Percentiles rank a stretch among this genome's conserved stretches.
These are phyloP conservation scores for Strix uralensis DNA, from an alignment of 2,113 vertebrate genomes.

Conservation along the genomic window DNA sequence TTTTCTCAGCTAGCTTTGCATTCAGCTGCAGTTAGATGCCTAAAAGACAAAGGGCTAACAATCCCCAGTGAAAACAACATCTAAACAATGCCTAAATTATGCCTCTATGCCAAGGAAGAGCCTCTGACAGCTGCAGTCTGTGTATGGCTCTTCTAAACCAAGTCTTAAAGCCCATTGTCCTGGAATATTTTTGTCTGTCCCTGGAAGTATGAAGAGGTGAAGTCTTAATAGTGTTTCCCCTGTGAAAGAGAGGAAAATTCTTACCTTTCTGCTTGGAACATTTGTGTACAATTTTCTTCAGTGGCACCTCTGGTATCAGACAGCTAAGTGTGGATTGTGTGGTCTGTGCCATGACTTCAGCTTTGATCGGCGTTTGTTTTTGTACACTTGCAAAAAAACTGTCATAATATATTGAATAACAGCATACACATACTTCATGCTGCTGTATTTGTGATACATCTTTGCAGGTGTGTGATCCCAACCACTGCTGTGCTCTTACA, in stretches of 20 bases:
- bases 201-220: background rate
- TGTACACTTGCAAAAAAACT: background rate
- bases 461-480: background rate
- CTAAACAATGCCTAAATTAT: background rate
- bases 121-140: background rate
- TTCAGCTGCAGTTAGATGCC: background rate
- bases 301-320: background rate
- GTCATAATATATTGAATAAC: no score
- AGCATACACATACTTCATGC: rapidly evolving
- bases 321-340: background rate
- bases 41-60: background rate
- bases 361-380: rapidly evolving
- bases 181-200: background rate
- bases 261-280: background rate
- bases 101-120: background rate
- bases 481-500: rapidly evolving
- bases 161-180: background rate
- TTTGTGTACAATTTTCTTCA: background rate
- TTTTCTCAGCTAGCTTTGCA: background rate
- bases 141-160: background rate
- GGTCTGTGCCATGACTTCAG: background rate
- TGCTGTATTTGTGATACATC: background rate
- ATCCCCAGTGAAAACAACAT: background rate
- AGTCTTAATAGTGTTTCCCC: background rate
- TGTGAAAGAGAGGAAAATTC: background rate